phyloP scores from a whole-genome alignment of 2,888 invertebrate genomes.

The Microdon myrmicae region DNA sequence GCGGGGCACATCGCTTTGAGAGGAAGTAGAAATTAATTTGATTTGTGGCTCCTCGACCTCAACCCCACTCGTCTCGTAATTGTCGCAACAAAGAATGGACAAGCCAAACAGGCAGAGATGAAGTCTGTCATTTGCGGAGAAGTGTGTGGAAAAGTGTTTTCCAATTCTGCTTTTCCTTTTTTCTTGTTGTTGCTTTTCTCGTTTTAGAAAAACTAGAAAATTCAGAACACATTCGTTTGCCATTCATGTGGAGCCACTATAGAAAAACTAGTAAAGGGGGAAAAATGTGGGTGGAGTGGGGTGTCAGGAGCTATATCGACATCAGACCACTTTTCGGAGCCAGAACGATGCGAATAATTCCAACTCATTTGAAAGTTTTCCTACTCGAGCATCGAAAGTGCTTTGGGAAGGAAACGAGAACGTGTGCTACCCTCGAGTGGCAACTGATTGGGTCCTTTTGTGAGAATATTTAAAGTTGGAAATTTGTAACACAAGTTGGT shows the following conservation, averaged over 20 bases:
- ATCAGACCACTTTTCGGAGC: constrained; percentile 22
- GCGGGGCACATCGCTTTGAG: constrained; percentile 24
- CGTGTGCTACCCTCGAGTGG: constrained; percentile 47
- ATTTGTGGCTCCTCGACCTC: constrained; percentile 24
- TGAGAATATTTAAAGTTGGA: constrained; percentile 48
- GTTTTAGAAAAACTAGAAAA: constrained; percentile 21
- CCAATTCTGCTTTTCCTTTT: constrained; percentile 10
- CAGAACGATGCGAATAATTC: constrained; percentile 48
- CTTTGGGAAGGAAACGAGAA: constrained; percentile 25
- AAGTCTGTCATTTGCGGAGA: constrained; percentile 1
- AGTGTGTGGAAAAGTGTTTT: constrained; percentile 30
- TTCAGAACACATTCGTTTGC: constrained; percentile 17
- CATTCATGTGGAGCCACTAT: too few relatives aligned
- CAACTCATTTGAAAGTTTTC: constrained; percentile 47
- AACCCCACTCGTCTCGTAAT: constrained; percentile 23
- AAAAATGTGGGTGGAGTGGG: constrained; percentile 4
- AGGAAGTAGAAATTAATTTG: constrained; percentile 40
- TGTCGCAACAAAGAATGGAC: constrained; percentile 30
- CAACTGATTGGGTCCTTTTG: constrained; percentile 52
- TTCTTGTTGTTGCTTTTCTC: too few relatives aligned
- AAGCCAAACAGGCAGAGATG: constrained; percentile 2
- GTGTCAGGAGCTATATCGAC: not conserved
- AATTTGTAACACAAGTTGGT: constrained; percentile 46
- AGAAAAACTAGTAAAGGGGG: too few relatives aligned
- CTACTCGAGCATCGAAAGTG: constrained; percentile 37